A percentile compares a stretch with the other conserved stretches of the same genome.
These are phyloP conservation scores for Enteromius viviparus DNA, from an alignment of 2,797 vertebrate species.

Conservation along the genomic window DNA sequence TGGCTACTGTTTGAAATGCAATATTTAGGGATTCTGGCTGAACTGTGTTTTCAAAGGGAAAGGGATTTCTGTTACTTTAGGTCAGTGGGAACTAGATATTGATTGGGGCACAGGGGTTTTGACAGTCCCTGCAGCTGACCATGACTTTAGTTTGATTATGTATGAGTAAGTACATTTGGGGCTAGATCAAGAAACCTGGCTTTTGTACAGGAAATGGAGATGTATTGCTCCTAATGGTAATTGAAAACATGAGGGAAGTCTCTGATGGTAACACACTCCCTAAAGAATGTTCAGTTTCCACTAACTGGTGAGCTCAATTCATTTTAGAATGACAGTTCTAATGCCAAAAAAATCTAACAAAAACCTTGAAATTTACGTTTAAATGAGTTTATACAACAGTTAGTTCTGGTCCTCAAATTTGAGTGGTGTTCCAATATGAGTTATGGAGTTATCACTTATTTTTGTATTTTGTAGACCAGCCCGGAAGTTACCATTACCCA, in stretches of 20 bases:
- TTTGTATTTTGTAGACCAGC: background rate
- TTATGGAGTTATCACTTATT: background rate
- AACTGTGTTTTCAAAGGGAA: background rate
- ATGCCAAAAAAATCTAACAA: background rate
- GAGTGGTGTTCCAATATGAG: background rate
- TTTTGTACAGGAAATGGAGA: slow-evolving; percentile 63
- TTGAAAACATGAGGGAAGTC: slow-evolving; percentile 62
- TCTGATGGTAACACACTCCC: slow-evolving; percentile 48
- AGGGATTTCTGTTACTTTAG: slow-evolving; percentile 20
- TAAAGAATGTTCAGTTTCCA: background rate
- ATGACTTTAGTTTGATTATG: slow-evolving; percentile 30
- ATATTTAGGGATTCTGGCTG: background rate
- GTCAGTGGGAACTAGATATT: slow-evolving; percentile 5
- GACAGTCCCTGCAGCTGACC: slow-evolving; percentile 15
- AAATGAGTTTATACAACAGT: slow-evolving; percentile 1
- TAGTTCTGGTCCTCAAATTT: slow-evolving; percentile 18
- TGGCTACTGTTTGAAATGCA: slow-evolving; percentile 34
- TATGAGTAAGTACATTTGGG: slow-evolving; percentile 27
- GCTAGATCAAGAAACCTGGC: slow-evolving; percentile 25
- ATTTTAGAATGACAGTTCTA: slow-evolving; percentile 13
- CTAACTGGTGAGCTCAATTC: slow-evolving; percentile 32
- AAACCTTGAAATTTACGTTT: background rate
- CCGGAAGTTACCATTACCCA: background rate
- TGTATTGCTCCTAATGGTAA: slow-evolving; percentile 63
- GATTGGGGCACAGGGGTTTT: slow-evolving; percentile 7